Evolutionary conservation across 2,888 invertebrate genomes (phyloP).

Genomic region (Nebria brevicollis): DNA sequence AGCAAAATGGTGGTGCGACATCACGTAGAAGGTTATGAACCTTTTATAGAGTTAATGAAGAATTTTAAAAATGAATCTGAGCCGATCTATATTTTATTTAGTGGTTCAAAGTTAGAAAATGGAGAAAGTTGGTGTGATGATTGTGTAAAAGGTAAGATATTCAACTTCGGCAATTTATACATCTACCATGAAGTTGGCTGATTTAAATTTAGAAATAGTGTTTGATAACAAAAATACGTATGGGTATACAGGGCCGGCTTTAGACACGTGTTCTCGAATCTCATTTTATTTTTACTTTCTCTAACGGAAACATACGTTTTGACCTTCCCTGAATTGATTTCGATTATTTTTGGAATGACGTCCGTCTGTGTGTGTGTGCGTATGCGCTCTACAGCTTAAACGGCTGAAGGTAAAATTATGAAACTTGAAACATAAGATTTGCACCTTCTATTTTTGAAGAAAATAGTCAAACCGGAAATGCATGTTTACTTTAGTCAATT

Average conservation of each 20-base stretch:
- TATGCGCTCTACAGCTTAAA: too few species aligned
- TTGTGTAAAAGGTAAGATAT: conserved; percentile 78
- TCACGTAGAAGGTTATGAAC: conserved; percentile 70
- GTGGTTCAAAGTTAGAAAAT: conserved; percentile 70
- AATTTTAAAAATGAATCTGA: conserved; percentile 63
- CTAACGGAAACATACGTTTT: too few species aligned
- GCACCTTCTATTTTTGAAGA: too few species aligned
- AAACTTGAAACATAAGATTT: too few species aligned
- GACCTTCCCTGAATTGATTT: too few species aligned
- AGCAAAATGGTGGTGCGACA: conserved; percentile 65
- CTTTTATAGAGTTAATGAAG: conserved; percentile 69
- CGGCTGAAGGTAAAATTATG: too few species aligned
- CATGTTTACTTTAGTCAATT: too few species aligned
- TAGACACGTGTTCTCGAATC: not conserved
- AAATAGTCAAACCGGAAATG: too few species aligned
- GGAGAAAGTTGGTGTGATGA: conserved; percentile 92
- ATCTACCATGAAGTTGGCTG: conserved; percentile 57
- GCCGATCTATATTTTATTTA: conserved; percentile 70
- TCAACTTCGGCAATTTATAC: conserved; percentile 9
- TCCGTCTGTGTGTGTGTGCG: too few species aligned
- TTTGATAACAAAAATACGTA: not conserved
- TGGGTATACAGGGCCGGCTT: not conserved
- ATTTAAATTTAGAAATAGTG: conserved; percentile 54
- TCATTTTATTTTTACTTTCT: not conserved
- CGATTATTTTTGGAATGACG: too few species aligned